Conservation (phyloP, 2,113 vertebrate species). For the Psilopsiagon aurifrons region DNA sequence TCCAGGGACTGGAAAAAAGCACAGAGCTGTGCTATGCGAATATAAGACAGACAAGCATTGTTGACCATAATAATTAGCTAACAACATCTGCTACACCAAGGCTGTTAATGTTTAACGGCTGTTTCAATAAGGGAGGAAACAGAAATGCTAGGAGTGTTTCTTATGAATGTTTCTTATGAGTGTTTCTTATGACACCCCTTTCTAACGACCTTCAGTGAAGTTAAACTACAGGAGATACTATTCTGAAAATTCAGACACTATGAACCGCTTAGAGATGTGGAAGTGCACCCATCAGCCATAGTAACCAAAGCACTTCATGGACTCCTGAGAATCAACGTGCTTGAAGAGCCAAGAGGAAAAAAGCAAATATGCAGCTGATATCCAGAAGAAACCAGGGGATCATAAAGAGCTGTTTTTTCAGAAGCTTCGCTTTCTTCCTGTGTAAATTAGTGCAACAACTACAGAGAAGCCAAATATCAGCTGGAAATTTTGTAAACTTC, state of each 20-base stretch:
- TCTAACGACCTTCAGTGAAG: neutral
- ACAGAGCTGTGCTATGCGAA: neutral
- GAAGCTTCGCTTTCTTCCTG: neutral
- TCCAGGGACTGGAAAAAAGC: neutral
- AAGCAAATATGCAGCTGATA: neutral
- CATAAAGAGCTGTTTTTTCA: neutral
- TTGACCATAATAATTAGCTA: neutral
- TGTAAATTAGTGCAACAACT: neutral
- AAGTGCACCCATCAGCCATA: neutral
- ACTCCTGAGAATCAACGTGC: neutral
- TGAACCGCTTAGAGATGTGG: neutral
- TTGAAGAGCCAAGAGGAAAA: neutral
- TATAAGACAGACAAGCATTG: neutral
- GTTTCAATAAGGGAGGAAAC: neutral
- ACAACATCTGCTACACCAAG: accelerated
- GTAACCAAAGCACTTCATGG: neutral
- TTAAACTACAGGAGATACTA: neutral
- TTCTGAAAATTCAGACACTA: neutral
- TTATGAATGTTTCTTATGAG: neutral
- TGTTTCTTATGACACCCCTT: neutral
- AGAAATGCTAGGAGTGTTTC: neutral
- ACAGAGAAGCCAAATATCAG: neutral
- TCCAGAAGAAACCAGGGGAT: neutral
- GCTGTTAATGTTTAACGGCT: neutral
- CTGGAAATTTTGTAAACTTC: neutral